Evolutionary conservation across 2,113 vertebrate genomes (phyloP), one percentile per base, ranked within the genome.

Genomic region (Scomber scombrus): DNA sequence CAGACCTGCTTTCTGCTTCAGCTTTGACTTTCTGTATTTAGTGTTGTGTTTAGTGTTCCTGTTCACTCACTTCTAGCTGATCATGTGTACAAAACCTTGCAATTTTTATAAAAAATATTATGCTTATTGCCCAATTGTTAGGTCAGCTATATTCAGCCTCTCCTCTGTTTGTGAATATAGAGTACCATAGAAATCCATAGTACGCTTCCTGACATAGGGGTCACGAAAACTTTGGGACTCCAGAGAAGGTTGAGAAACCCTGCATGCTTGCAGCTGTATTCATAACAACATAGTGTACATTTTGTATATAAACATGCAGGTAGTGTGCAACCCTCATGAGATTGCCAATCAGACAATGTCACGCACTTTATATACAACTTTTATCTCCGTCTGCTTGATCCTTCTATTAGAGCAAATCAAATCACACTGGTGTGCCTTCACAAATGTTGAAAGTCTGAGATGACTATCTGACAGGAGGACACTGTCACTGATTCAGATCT

Each of bases 401-500:
- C 54, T 74, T 18, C 45, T 64, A 75, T 84, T 77, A 4, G 63
- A 65, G 66, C 21, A 62, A 60, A 84, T 85, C 68, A 21, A 40
- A 71, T 81, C 71, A 55, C 21, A 34, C 14, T 0, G 23, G 19
- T 65, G 62, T 82, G 66, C 80, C 56, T 81, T 78, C 34, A 54
- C 60, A 65, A 60, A 83, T 75, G 72, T 70, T 85, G 66, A 78
- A 78, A 71, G 67, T 72, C 75, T 80, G 90, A 71, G 71, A 83
- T 90, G 72, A 61, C n/a, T 89, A 90, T 88, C 83, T 78, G 65
- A 60, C 55, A 66, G 75, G 60, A 69, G 55, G 65, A 72, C 50
- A 83, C 66, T 85, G 80, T 88, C 73, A 88, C 73, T 78, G 78
- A 88, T 80, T 79, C 63, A 87, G 65, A 88, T 77, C 80, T 81